These are phyloP conservation scores for Motacilla tschutschensis DNA, from an alignment of 2,113 vertebrate genomes.

Conservation along the genomic window DNA sequence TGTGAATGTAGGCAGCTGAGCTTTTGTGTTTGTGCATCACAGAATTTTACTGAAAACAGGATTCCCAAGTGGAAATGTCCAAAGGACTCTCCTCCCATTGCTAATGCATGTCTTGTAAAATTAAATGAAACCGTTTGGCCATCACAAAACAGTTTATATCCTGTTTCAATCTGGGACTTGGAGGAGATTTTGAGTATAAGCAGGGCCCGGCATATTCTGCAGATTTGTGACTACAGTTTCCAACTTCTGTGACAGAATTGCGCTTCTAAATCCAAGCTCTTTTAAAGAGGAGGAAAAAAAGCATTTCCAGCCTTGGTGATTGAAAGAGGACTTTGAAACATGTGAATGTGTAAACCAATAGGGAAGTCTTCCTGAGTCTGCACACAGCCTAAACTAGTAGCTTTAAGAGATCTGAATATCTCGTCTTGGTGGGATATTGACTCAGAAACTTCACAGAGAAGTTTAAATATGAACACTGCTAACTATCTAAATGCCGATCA, in stretches of 20 bases:
- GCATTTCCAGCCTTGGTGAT: constrained; percentile 36
- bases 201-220: constrained; percentile 49
- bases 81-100: constrained; percentile 73
- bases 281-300: constrained; percentile 37
- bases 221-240: constrained; percentile 53
- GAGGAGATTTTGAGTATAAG: constrained; percentile 45
- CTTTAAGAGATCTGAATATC: constrained; percentile 67
- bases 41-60: constrained; percentile 77
- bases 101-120: constrained; percentile 53
- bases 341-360: not conserved
- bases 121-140: constrained; percentile 57
- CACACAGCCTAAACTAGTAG: constrained; percentile 52
- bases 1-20: constrained; percentile 68
- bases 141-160: constrained; percentile 58
- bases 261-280: constrained; percentile 48
- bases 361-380: constrained; percentile 59
- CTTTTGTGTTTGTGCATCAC: constrained; percentile 74
- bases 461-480: constrained; percentile 54
- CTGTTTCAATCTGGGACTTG: constrained; percentile 55
- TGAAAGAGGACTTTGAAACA: constrained; percentile 51
- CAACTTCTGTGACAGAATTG: constrained; percentile 52
- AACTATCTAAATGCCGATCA: constrained; percentile 57
- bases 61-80: constrained; percentile 75
- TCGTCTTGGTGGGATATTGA: constrained; percentile 50
- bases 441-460: constrained; percentile 62